Evolutionary conservation across 2,113 vertebrate species (phyloP), one percentile per base, ranked within the genome.

Genomic region (Ondatra zibethicus): DNA sequence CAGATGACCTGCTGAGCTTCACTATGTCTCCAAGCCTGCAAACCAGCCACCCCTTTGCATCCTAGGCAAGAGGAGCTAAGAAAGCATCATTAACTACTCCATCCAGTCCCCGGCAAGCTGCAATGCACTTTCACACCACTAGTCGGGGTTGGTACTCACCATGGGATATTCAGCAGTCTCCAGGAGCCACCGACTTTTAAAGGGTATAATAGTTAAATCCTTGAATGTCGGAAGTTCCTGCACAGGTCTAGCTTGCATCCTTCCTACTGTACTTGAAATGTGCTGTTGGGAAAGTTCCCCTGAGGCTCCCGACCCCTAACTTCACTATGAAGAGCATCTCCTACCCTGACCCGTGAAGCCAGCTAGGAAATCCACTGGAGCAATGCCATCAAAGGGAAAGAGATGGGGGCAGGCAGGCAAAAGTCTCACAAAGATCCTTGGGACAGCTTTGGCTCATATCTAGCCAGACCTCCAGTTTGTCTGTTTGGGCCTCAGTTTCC

Each of bases 41-140:
- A 61, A 82, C 58, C 6, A 14, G 45, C 13, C 68, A 3, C 45
- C 21, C 47, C 52, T 73, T 88, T 9, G 61, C 52, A 23, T 31
- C 21, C 75, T 42, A 47, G 58, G 50, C 36, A 55, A 27, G n/a
- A 3, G 1, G 21, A 12, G n/a, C 42, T 36, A 17, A 70, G 61
- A n/a, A 12, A 70, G 61, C 47, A 68, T 68, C 19, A 27, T 5
- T 36, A 31, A 84, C 58, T 42, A 11, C 19, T 23, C 77, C 39
- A 39, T 19, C 14, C 27, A 47, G 45, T 1, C 47, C 12, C 68
- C 10, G 7, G 39, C 14, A 63, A 29, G 50, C n/a, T 12, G 58
- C 1, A 29, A 4, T 0, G 14, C 4, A 50, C n/a, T 70, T 21
- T 27, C 50, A 17, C 2, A 21, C 7, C 0, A 0, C 80, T 76